A percentile compares a stretch with the other conserved stretches of the same genome.
Conservation (phyloP, 2,797 vertebrate genomes). For the Sebastes iracundus region DNA sequence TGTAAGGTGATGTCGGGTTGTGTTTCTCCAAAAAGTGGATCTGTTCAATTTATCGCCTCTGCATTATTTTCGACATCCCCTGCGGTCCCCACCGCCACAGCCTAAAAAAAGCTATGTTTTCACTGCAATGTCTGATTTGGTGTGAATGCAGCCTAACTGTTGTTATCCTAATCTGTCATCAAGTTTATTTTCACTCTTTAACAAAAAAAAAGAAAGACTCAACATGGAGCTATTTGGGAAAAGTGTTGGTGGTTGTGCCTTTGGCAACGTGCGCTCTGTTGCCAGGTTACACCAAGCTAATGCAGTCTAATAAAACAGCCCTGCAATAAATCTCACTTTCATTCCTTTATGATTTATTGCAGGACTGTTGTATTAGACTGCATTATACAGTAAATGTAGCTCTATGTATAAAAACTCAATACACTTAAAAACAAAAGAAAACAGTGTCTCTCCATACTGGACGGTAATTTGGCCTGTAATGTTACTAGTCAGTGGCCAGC, state of each 20-base stretch:
- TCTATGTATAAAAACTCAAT: not conserved
- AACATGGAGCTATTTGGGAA: not conserved
- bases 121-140: too few species aligned
- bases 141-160: not conserved
- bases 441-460: not conserved
- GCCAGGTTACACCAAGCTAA: not conserved
- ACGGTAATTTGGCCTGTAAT: not conserved
- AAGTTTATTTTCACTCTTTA: not conserved
- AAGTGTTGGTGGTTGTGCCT: not conserved
- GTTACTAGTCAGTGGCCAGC: not conserved
- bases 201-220: slow-evolving; percentile 5
- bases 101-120: too few species aligned
- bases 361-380: not conserved
- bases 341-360: not conserved
- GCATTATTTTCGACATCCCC: too few species aligned
- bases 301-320: not conserved
- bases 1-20: not conserved
- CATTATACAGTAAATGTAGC: not conserved
- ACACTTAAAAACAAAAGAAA: not conserved
- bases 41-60: not conserved
- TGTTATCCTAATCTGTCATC: not conserved
- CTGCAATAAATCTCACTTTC: not conserved
- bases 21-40: not conserved
- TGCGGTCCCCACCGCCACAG: too few species aligned
- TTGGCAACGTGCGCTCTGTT: not conserved